Evolutionary conservation across 2,797 vertebrate genomes (phyloP), one percentile per base, ranked within the genome.

Genomic region (Glossophaga mutica): DNA sequence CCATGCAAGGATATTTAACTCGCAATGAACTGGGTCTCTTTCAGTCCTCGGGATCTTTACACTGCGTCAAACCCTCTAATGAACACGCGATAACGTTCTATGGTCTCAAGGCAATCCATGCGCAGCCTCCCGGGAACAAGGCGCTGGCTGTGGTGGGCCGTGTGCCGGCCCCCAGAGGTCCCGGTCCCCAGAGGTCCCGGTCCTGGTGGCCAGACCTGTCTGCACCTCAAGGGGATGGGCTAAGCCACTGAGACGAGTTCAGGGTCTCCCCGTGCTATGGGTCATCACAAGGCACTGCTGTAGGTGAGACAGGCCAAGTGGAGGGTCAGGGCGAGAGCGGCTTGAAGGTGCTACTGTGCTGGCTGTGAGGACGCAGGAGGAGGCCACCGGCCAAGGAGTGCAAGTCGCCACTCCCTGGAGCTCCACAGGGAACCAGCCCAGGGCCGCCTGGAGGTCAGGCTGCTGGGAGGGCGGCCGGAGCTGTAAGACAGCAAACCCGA

Each of bases 1-100:
- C 97, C 98, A 98, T 90, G 82, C 95, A 97, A 85, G 48, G 6
- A 95, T 96, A 98, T 97, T 98, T 98, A 98, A 98, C 98, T 98
- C 92, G 96, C 94, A 97, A 94, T 87, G 87, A 95, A 96, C 96
- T 8, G 87, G 97, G 87, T 70, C 39, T 73, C 92, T 67, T 91
- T 76, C n/a, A 85, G 90, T 91, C 76, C 95, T 94, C 34, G 29
- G 90, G 67, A 59, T 94, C 96, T 96, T 82, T 93, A 91, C 57
- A 91, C 87, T 46, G 70, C n/a, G 94, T 24, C 67, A 37, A 39
- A 42, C 44, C 62, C 21, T 90, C 90, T 95, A 96, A 97, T 88
- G 98, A 97, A 97, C 84, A 97, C 44, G 84, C 87, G 90, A 44
- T 83, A 94, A 94, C 65, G 62, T 88, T 86, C 82, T 73, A 94